Evolutionary conservation across 2,888 invertebrate species (phyloP).

Genomic region (Nymphalis polychloros): DNA sequence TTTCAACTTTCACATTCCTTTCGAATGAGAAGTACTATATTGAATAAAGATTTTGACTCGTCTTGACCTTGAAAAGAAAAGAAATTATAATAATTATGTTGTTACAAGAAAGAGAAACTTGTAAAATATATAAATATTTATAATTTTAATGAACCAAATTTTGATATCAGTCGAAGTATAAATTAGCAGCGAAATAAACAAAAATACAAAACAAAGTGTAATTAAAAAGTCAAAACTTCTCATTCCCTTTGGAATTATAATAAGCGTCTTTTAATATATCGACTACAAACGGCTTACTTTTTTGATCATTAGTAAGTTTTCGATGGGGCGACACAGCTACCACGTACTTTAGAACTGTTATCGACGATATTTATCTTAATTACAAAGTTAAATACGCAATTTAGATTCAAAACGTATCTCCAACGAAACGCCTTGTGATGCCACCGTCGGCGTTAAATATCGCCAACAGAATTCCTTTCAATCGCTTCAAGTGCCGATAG

Average conservation of each 20-base stretch:
- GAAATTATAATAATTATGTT: too few species aligned
- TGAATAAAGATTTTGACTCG: too few species aligned
- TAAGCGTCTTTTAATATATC: conserved; percentile 39
- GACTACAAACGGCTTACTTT: conserved; percentile 41
- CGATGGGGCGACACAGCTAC: conserved; percentile 57
- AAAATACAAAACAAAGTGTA: conserved; percentile 12
- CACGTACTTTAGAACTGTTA: conserved; percentile 66
- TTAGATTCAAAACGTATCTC: conserved; percentile 67
- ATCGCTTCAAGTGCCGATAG: conserved; percentile 61
- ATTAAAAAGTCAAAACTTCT: conserved; percentile 26
- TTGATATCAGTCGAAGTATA: conserved; percentile 4
- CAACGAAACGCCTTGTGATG: conserved; percentile 70
- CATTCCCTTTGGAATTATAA: conserved; percentile 34
- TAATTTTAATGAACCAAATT: conserved; percentile 9
- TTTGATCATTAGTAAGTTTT: conserved; percentile 52
- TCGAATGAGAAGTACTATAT: too few species aligned
- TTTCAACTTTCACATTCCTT: too few species aligned
- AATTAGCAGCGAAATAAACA: conserved; percentile 11
- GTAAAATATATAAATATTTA: conserved; percentile 14
- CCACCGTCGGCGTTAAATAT: conserved; percentile 77
- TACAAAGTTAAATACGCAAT: conserved; percentile 69
- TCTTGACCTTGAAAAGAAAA: too few species aligned
- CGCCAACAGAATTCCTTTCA: conserved; percentile 57
- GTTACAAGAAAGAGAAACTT: not conserved
- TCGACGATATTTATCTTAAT: conserved; percentile 78